These are phyloP conservation scores for Kuschelorhynchus macadamiae DNA, from an alignment of 2,888 invertebrate species.

Conservation along the genomic window DNA sequence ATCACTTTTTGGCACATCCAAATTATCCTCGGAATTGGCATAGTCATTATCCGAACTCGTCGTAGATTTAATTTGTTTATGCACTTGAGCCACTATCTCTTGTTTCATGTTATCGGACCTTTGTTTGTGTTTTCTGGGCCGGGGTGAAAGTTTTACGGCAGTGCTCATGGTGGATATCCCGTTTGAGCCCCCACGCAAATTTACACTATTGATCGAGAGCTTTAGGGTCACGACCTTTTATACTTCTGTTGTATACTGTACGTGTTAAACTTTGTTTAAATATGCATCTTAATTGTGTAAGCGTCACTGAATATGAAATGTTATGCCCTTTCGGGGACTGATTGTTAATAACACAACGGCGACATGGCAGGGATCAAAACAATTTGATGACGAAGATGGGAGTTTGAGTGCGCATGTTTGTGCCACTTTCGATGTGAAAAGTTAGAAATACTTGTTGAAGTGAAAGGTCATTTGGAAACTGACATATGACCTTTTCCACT, in stretches of 20 bases:
- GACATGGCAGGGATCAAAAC: neutral
- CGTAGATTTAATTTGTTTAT: slow-evolving; percentile 63
- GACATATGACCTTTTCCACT: slow-evolving; percentile 8
- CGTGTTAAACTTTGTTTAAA: slow-evolving; percentile 8
- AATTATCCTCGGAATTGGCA: slow-evolving; percentile 54
- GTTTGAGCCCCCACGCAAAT: slow-evolving; percentile 14
- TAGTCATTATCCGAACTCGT: slow-evolving; percentile 62
- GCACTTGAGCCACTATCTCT: slow-evolving; percentile 67
- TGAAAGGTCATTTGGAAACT: slow-evolving; percentile 26
- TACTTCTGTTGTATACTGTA: slow-evolving; percentile 6
- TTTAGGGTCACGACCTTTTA: slow-evolving; percentile 35
- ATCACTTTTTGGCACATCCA: slow-evolving; percentile 51
- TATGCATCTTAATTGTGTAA: neutral
- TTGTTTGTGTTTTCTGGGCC: slow-evolving; percentile 62
- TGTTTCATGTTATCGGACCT: slow-evolving; percentile 66
- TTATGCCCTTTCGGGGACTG: neutral
- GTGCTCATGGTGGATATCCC: slow-evolving; percentile 42
- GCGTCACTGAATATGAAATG: slow-evolving; percentile 3
- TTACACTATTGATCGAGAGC: slow-evolving; percentile 19
- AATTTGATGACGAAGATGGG: neutral
- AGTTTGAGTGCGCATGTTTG: slow-evolving; percentile 31
- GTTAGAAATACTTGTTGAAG: slow-evolving; percentile 25
- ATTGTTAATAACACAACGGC: neutral
- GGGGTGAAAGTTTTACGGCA: slow-evolving; percentile 58
- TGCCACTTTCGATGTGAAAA: slow-evolving; percentile 20